Conservation (phyloP, 2,888 invertebrate species). For the Drosophila rubida region DNA sequence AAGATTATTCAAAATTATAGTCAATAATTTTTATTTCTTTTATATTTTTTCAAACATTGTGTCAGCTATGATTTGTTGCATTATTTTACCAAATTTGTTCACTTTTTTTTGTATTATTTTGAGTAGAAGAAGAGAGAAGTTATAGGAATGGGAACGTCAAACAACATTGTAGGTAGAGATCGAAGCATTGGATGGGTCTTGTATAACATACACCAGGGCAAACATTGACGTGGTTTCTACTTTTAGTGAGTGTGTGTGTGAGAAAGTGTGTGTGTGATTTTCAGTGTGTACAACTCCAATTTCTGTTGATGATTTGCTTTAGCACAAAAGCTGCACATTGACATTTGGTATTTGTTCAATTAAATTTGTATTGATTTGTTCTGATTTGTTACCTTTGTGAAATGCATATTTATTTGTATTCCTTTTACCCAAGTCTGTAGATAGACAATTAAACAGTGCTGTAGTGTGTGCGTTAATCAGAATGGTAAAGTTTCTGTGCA, state of each 20-base stretch:
- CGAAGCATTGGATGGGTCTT: constrained; percentile 47
- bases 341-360: constrained; percentile 6
- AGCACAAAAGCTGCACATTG: constrained; percentile 69
- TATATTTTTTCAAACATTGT: constrained; percentile 83
- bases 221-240: constrained; percentile 51
- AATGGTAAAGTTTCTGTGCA: constrained; percentile 9
- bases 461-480: constrained; percentile 37
- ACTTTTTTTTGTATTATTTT: constrained; percentile 34
- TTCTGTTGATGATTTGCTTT: constrained; percentile 50
- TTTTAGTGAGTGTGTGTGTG: constrained; percentile 15
- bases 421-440: constrained; percentile 71
- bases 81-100: constrained; percentile 56
- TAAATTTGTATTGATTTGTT: constrained; percentile 1
- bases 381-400: constrained; percentile 69
- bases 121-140: constrained; percentile 26
- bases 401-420: constrained; percentile 57
- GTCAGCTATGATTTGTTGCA: constrained; percentile 85
- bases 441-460: constrained; percentile 64
- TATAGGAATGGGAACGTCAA: constrained; percentile 32
- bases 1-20: constrained; percentile 37
- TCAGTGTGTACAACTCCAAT: constrained; percentile 21
- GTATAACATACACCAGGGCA: constrained; percentile 44
- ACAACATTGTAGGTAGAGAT: constrained; percentile 25
- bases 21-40: constrained; percentile 43
- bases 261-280: constrained; percentile 21